Conservation (phyloP, 2,888 invertebrate genomes). For the Ennomos fuscantarius region DNA sequence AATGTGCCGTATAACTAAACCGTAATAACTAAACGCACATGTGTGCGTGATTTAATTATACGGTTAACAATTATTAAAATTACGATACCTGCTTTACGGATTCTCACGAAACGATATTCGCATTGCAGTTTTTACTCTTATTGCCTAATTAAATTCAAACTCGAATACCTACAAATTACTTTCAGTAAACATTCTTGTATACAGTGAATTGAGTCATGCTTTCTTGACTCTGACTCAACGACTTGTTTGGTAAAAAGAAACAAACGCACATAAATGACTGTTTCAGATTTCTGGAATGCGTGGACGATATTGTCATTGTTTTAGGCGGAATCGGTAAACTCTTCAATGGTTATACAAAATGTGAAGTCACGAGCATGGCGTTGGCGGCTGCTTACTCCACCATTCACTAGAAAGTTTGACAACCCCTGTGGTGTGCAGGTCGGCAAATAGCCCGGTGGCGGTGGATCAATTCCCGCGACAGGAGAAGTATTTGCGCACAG, state of each 20-base stretch:
- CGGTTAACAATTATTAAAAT: too few species aligned
- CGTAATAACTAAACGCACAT: too few species aligned
- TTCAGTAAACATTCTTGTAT: slow-evolving; percentile 17
- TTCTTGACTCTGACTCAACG: slow-evolving; percentile 52
- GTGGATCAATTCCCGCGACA: too few species aligned
- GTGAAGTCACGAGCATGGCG: not conserved
- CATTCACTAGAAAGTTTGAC: not conserved
- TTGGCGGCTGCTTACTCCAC: not conserved
- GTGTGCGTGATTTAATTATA: too few species aligned
- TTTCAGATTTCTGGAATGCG: slow-evolving; percentile 48
- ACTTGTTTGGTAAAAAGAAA: slow-evolving; percentile 50
- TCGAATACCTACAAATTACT: slow-evolving; percentile 14
- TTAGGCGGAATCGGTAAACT: slow-evolving; percentile 22
- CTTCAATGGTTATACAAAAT: not conserved
- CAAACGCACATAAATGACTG: slow-evolving; percentile 40
- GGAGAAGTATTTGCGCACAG: too few species aligned
- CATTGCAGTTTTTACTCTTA: not conserved
- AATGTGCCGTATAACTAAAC: too few species aligned
- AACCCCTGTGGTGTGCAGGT: too few species aligned
- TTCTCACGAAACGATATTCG: too few species aligned
- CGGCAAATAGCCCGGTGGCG: too few species aligned
- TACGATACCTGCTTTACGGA: too few species aligned
- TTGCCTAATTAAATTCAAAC: slow-evolving; percentile 8
- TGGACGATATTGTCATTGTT: slow-evolving; percentile 25
- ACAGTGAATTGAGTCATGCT: slow-evolving; percentile 49